Conservation (phyloP, 2,888 invertebrate species). For the Scrobipalpa costella region DNA sequence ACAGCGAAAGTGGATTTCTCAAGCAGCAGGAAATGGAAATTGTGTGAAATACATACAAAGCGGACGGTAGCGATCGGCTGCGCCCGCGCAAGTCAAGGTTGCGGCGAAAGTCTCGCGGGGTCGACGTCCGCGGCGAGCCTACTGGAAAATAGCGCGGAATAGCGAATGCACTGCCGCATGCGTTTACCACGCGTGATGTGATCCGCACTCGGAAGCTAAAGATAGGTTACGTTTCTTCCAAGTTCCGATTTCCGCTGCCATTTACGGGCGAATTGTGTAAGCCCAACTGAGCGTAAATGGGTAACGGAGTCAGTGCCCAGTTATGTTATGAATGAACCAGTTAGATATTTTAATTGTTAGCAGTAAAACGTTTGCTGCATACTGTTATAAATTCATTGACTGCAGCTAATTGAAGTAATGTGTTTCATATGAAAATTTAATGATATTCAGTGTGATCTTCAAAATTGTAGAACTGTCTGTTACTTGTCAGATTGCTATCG, state of each 20-base stretch:
- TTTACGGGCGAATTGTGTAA: not conserved
- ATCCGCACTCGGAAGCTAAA: constrained; percentile 18
- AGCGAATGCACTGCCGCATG: constrained; percentile 33
- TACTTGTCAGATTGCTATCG: not conserved
- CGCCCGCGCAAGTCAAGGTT: constrained; percentile 65
- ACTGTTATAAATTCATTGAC: not conserved
- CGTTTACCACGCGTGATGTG: constrained; percentile 28
- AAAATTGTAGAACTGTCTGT: not conserved
- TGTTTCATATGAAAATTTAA: not conserved
- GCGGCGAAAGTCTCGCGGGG: constrained; percentile 72
- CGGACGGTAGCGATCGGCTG: constrained; percentile 46
- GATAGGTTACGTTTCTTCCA: constrained; percentile 22
- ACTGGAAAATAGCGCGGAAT: constrained; percentile 43
- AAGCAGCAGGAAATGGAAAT: constrained; percentile 65
- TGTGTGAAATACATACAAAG: constrained; percentile 44
- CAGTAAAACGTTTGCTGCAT: not conserved
- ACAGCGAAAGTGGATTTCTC: constrained; percentile 75
- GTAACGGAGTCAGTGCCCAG: constrained; percentile 12
- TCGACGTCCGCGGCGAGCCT: constrained; percentile 51
- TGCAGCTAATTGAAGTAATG: not conserved
- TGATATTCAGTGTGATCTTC: not conserved
- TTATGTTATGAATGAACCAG: constrained; percentile 5
- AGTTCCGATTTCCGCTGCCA: constrained; percentile 16
- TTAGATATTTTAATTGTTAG: not conserved
- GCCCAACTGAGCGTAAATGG: not conserved